Conservation (phyloP, 1,140 invertebrate genomes). For the Protaetia brevitarsis region DNA sequence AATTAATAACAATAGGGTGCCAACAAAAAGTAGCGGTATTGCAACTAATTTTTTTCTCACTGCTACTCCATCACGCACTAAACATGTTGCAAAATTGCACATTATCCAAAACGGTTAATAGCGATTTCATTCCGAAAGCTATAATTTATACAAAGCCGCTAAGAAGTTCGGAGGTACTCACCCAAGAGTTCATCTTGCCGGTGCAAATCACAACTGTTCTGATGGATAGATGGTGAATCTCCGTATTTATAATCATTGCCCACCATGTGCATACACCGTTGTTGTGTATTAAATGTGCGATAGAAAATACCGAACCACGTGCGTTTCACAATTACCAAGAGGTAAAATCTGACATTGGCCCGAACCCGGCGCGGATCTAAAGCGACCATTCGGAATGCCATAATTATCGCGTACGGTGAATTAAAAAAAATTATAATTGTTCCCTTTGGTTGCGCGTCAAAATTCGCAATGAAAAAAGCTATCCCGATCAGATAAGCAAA, state of each 20-base stretch:
- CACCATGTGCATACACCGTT: neutral
- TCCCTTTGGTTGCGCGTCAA: no score
- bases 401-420: neutral
- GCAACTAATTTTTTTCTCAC: no score
- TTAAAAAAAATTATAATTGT: neutral
- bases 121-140: no score
- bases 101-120: no score
- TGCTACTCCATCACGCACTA: no score
- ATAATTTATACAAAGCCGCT: neutral
- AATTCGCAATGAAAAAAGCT: no score
- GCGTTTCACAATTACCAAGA: conserved; percentile 8
- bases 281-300: neutral
- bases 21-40: no score
- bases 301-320: conserved; percentile 11
- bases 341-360: conserved; percentile 10
- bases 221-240: conserved; percentile 6
- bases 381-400: neutral
- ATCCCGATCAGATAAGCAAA: no score
- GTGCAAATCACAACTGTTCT: conserved; percentile 13
- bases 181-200: conserved; percentile 15
- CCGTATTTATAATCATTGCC: conserved; percentile 11
- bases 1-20: no score
- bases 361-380: neutral
- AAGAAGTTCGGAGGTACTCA: neutral
- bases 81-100: no score